These are phyloP conservation scores for Darevskia nairensis DNA, from an alignment of 2,797 vertebrate genomes.

Conservation along the genomic window DNA sequence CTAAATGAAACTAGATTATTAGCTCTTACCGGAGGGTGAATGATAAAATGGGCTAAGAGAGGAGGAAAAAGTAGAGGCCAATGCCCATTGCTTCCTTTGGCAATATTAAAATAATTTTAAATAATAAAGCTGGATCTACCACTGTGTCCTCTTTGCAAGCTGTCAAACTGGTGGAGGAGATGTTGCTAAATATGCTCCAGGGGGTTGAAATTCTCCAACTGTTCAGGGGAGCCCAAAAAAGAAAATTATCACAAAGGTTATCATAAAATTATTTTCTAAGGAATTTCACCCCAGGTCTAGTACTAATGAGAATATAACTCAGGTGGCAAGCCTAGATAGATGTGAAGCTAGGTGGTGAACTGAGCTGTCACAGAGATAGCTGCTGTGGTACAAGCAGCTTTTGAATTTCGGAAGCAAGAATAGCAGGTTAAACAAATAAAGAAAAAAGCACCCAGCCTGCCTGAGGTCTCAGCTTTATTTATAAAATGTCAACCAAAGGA, in stretches of 20 bases:
- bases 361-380: background rate
- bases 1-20: background rate
- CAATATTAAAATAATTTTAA: background rate
- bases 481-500: conserved; percentile 13
- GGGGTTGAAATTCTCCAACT: background rate
- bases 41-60: background rate
- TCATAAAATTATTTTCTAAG: background rate
- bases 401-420: background rate
- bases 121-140: background rate
- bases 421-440: background rate
- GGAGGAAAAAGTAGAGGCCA: background rate
- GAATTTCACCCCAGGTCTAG: background rate
- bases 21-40: background rate
- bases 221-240: background rate
- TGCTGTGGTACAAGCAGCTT: background rate
- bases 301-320: background rate
- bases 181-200: background rate
- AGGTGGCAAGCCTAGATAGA: background rate
- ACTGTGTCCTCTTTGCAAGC: background rate
- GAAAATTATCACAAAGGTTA: background rate
- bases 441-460: background rate
- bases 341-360: background rate
- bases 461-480: conserved; percentile 17
- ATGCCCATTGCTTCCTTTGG: background rate
- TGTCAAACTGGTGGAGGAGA: too few species aligned